Conservation (phyloP, 2,797 vertebrate species). For the Astyanax mexicanus region DNA sequence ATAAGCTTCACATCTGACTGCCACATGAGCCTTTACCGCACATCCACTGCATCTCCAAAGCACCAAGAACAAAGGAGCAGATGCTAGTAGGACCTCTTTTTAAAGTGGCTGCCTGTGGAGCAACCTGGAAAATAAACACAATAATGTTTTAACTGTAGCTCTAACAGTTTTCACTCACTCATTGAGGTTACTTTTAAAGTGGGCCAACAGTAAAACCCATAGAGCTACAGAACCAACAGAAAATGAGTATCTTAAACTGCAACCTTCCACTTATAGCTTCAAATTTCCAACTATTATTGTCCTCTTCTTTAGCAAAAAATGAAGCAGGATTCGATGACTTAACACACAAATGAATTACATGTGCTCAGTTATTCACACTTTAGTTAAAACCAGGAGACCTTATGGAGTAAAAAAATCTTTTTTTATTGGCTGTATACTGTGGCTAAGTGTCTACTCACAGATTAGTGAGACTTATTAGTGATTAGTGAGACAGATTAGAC, state of each 20-base stretch:
- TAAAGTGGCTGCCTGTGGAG: constrained; percentile 19
- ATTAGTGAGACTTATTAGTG: no score
- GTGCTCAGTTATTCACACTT: no score
- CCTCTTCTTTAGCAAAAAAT: neutral
- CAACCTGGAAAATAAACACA: neutral
- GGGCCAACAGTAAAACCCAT: neutral
- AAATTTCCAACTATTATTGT: neutral
- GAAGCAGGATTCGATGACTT: neutral
- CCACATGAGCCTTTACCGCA: constrained; percentile 31
- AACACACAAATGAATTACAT: neutral
- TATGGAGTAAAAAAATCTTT: no score
- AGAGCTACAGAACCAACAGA: neutral
- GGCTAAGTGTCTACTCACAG: no score
- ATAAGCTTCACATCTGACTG: constrained; percentile 32
- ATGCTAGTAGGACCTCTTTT: neutral
- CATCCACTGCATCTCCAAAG: constrained; percentile 7
- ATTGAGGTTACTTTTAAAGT: neutral
- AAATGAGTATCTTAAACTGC: neutral
- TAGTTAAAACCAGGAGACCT: no score
- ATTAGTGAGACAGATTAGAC: no score
- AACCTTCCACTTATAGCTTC: neutral
- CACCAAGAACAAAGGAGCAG: constrained; percentile 3
- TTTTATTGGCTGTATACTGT: no score
- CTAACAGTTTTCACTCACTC: no score
- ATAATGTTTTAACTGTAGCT: no score